Base-by-base conservation (phyloP, 2,797 vertebrate species). In the Anomalospiza imberbis region DNA sequence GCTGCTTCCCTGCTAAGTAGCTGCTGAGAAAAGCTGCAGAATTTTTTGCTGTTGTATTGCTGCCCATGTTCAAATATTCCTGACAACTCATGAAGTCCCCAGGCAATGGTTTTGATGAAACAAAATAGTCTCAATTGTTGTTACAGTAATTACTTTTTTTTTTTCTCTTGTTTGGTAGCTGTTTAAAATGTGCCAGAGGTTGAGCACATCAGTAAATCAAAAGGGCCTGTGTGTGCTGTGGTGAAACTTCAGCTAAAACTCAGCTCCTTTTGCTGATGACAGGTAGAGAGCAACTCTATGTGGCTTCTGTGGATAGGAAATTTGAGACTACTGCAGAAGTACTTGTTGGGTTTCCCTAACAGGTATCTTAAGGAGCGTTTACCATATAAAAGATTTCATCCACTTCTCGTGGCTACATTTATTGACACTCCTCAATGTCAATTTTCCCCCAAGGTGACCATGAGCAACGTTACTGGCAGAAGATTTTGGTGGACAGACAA, bases 401-500 rank as follows among this genome's bases (percentile, higher is more conserved):
- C 14, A 2, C 7, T 75, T 54, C 3, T 42, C 1, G 0, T 34
- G 26, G 26, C 50, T 40, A 6, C 2, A 9, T 74, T 7, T 70
- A 8, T 24, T 91, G 24, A 45, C 7, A 3, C 14, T 3, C 16
- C 68, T 6, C 55, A 1, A 25, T 42, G 74, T 67, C 62, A 2
- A 11, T 70, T 68, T 76, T 54, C 24, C 65, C 67, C 68, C 65
- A 88, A 99, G 99, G 99, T 94, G 99, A 99, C 95, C 95, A 98
- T 6, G 99, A 99, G 17, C 99, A 99, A 65, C 98, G 99, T 92
- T 99, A 99, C 86, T 99, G 99, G 99, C 99, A 99, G 98, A 99
- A 99, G 98, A 99, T 99, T 95, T 96, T 99, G 53, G 99, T 99
- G 85, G 99, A 99, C 95, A 98, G 99, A 53, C 99, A 99, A 91